Base-by-base conservation (phyloP, 2,113 vertebrate species). In the Cyprinodon variegatus region DNA sequence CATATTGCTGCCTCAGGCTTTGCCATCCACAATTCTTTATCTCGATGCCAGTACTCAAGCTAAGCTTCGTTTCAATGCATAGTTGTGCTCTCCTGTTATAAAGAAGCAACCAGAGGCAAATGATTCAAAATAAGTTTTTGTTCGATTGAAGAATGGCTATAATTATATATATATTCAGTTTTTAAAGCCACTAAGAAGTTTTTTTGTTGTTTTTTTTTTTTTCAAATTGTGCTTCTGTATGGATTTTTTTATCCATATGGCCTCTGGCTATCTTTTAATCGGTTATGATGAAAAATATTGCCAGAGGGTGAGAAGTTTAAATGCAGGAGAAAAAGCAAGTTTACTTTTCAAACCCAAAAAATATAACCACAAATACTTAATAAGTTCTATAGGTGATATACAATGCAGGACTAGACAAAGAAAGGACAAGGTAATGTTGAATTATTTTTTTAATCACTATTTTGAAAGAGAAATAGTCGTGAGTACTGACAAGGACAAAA, bases 1-100 rank as follows among this genome's bases (percentile, higher is more conserved):
- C 46, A 61, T 59, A 72, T 70, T 76, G 68, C 81, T 65, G 80
- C 78, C 73, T 41, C 0, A 53, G 71, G 82, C 68, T 38, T 29
- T 68, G 50, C 77, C 40, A 65, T 61, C 68, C 20, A 6, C 38
- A 36, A 40, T 20, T 71, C 45, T 81, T 82, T 85, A 72, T 79
- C 74, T 63, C 38, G 43, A 59, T 68, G 67, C 61, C 17, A 43
- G 17, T 59, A 70, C 65, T 83, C 72, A 11, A 29, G 66, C 57
- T 60, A 39, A 37, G 38, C 48, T 59, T 76, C 78, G 50, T 69
- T n/a, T 72, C 59, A 72, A 57, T 38, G 14, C 22, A 60, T 68
- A 12, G 46, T 22, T 45, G 17, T 66, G 48, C 43, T 41, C 40
- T 65, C 14, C 29, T 72, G 36, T 61, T 43, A 65, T 48, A 39